Evolutionary conservation across 2,113 vertebrate species (phyloP).

Genomic region (Montifringilla adamsi): DNA sequence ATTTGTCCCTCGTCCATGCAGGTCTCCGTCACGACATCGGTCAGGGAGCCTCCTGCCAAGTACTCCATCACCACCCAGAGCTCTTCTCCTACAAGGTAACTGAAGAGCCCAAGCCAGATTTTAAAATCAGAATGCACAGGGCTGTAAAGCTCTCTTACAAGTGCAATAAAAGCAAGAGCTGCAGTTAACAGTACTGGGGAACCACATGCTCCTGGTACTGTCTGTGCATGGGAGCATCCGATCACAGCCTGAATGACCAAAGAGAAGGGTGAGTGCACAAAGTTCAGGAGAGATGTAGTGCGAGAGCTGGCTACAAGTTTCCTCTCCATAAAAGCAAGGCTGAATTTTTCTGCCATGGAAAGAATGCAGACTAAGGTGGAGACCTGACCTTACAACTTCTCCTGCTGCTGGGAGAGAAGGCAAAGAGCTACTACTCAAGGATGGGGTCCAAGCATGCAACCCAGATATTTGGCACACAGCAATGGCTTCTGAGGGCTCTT

Average conservation of each 20-base stretch:
- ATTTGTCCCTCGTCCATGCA: constrained; percentile 98
- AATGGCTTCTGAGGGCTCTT: neutral
- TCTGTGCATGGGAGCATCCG: rapidly evolving
- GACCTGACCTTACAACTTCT: neutral
- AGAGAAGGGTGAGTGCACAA: neutral
- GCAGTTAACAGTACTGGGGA: neutral
- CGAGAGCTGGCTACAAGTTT: neutral
- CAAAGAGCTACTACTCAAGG: neutral
- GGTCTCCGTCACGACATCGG: constrained; percentile 94
- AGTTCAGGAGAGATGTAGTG: neutral
- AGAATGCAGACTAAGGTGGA: neutral
- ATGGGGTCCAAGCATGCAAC: rapidly evolving
- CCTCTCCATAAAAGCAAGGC: neutral
- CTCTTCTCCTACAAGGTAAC: constrained; percentile 97
- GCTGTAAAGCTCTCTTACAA: neutral
- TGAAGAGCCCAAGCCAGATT: constrained; percentile 30
- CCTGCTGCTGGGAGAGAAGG: neutral
- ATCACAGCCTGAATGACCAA: neutral
- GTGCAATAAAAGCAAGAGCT: neutral
- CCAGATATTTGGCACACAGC: neutral
- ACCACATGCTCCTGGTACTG: rapidly evolving
- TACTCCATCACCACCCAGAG: constrained; percentile 99
- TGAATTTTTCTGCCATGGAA: neutral
- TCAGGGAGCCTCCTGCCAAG: constrained; percentile 93
- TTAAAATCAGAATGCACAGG: neutral